Evolutionary conservation across 2,113 vertebrate species (phyloP).

Genomic region (Gasterosteus nipponicus): DNA sequence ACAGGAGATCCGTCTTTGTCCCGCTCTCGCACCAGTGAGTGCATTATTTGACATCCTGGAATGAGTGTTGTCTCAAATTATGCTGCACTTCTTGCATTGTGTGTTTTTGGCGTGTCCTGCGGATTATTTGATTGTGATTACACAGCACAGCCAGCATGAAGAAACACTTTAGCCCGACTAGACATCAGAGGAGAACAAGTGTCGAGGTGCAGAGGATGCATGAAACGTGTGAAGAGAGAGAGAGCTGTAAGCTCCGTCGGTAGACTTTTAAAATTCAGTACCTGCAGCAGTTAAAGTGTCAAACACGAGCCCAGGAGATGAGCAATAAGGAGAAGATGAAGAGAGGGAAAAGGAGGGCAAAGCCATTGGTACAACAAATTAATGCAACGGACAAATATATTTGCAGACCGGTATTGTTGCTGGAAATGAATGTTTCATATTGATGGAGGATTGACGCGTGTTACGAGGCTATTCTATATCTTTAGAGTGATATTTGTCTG

Average conservation of each 20-base stretch:
- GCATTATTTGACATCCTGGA: slow-evolving; percentile 31
- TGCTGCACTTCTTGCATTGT: slow-evolving; percentile 3
- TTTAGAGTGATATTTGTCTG: slow-evolving; percentile 56
- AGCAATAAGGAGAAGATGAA: background rate
- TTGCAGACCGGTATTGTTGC: slow-evolving; percentile 12
- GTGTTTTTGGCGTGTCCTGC: slow-evolving; percentile 3
- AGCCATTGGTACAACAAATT: slow-evolving; percentile 19
- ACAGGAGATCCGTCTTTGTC: slow-evolving; percentile 42
- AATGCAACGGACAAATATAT: slow-evolving; percentile 14
- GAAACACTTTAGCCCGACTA: background rate
- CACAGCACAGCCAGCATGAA: background rate
- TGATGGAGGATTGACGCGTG: background rate
- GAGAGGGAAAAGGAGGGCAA: slow-evolving; percentile 2
- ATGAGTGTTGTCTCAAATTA: slow-evolving; percentile 24
- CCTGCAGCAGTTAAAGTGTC: slow-evolving; percentile 63
- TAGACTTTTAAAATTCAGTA: slow-evolving; percentile 38
- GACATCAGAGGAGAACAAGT: slow-evolving; percentile 31
- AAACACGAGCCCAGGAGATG: slow-evolving; percentile 25
- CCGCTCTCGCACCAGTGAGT: slow-evolving; percentile 10
- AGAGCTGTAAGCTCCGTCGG: slow-evolving; percentile 16
- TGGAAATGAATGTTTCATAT: slow-evolving; percentile 13
- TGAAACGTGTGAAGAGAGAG: slow-evolving; percentile 14
- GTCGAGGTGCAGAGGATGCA: slow-evolving; percentile 29
- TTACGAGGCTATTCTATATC: slow-evolving; percentile 31
- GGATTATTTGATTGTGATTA: slow-evolving; percentile 31